A percentile compares a stretch with the other conserved stretches of the same genome.
Conservation (phyloP, 2,113 vertebrate genomes). For the Chamaetylas fuelleborni region DNA sequence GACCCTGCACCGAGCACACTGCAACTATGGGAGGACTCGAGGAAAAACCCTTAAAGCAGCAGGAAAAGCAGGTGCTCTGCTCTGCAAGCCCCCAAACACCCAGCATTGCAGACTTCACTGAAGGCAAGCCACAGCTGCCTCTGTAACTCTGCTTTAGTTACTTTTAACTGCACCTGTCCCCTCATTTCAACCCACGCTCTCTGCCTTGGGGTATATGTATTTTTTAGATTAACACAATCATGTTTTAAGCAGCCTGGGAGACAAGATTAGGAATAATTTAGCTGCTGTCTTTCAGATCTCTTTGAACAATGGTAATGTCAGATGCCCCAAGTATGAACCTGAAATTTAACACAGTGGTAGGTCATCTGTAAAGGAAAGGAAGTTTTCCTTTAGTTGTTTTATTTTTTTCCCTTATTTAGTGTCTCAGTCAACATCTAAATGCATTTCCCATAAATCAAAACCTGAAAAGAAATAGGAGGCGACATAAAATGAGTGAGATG, state of each 20-base stretch:
- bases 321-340: neutral
- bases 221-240: neutral
- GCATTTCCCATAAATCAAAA: neutral
- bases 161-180: neutral
- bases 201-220: neutral
- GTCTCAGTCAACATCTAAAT: neutral
- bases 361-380: neutral
- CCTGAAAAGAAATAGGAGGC: neutral
- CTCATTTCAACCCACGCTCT: neutral
- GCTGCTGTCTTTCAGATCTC: neutral
- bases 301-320: neutral
- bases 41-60: neutral
- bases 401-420: neutral
- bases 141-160: neutral
- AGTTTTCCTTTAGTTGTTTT: neutral
- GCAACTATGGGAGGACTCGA: neutral
- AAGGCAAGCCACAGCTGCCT: neutral
- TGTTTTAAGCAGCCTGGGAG: neutral
- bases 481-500: neutral
- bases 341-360: neutral
- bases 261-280: neutral
- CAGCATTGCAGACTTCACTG: neutral
- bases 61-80: neutral
- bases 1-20: fast-evolving
- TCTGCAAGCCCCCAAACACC: neutral